Evolutionary conservation across 2,888 invertebrate species (phyloP).

Genomic region (Gastracanthus pulcherrimus): DNA sequence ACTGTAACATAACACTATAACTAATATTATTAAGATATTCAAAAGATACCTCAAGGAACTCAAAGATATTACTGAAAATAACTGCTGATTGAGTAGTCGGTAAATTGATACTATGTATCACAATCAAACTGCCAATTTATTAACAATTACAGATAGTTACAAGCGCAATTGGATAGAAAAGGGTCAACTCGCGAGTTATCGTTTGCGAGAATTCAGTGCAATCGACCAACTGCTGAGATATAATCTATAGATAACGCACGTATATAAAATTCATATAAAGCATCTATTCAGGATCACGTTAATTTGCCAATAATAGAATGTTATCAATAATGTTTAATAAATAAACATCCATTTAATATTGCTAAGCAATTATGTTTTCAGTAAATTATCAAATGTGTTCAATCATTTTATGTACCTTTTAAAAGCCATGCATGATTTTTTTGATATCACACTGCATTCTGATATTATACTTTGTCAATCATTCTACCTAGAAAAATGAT

Average conservation of each 20-base stretch:
- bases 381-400: background rate
- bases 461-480: background rate
- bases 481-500: conserved; percentile 34
- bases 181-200: background rate
- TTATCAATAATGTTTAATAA: background rate
- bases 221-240: conserved; percentile 37
- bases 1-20: too few species aligned
- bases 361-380: too few species aligned
- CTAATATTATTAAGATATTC: too few species aligned
- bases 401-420: background rate
- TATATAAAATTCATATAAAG: background rate
- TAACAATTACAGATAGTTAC: conserved; percentile 4
- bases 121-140: background rate
- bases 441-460: background rate
- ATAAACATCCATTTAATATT: background rate
- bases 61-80: background rate
- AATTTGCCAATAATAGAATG: too few species aligned
- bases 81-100: background rate
- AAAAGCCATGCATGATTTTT: too few species aligned
- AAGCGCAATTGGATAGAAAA: conserved; percentile 26
- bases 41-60: too few species aligned
- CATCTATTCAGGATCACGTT: background rate
- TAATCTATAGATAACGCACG: conserved; percentile 24
- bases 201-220: background rate
- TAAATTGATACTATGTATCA: background rate